Base-by-base conservation (phyloP, 1,140 invertebrate genomes). In the Drosophila pectinifera region DNA sequence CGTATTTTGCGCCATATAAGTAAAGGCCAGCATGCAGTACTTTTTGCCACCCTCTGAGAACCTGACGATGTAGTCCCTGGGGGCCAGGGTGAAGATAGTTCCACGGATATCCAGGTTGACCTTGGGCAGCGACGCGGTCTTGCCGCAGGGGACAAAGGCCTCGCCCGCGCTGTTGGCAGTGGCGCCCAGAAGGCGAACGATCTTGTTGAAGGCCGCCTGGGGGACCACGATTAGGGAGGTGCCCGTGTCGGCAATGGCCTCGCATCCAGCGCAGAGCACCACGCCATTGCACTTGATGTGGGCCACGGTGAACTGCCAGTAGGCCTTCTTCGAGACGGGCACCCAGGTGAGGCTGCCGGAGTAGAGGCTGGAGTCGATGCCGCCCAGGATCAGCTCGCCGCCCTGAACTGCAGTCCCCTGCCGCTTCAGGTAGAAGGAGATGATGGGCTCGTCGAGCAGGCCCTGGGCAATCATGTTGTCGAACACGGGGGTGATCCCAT, bases 221-320 rank as follows among this genome's bases (percentile, higher is more conserved):
- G 99, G 98, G 41, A 98, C 98, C 83, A 97, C 98, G 85, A 99
- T 96, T 5, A 99, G 94, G 54, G 97, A 99, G 69, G 99, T 99
- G 61, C 99, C 99, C 61, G 99, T 99, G 93, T 99, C 99, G 53
- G 98, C 98, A 93, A 99, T 99, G 45, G 98, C 98, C 93, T 97
- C 93, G 91, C 97, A 98, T 16, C 96, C 96, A 82, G 92, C 39
- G 76, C 94, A 94, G 56, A 93, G 75, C 0, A 51, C 41, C 2
- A 57, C 6, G 16, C 82, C 76, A 16, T 69, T 54, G 10, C 74
- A 28, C 11, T 62, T 57, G 20, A 78, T 85, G 11, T 53, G 5
- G 4, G 38, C 49, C 65, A 92, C 84, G 39, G 73, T 41, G 74
- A 93, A 92, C 48, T 92, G 91, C 92, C 92, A 93, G 57, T 92